phyloP scores from a whole-genome alignment of 2,797 vertebrate genomes.

The Amphiprion clarkii region DNA sequence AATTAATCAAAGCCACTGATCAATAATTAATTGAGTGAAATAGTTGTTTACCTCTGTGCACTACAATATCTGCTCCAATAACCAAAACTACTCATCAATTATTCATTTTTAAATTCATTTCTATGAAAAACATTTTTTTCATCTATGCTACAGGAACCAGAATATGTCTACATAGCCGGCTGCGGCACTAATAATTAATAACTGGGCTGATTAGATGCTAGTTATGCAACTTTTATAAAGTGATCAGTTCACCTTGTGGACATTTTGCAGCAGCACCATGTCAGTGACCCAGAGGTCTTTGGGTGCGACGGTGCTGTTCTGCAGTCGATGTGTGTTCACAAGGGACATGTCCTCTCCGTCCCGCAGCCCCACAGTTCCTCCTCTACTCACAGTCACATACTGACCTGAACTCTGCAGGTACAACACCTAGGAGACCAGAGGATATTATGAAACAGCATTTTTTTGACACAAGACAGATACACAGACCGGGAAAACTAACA shows the following conservation, averaged over 20 bases:
- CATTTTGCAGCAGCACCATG: slow-evolving; percentile 85
- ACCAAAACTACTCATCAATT: slow-evolving; percentile 30
- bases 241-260: slow-evolving; percentile 86
- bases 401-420: slow-evolving; percentile 82
- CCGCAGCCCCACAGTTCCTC: slow-evolving; percentile 86
- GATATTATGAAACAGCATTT: slow-evolving; percentile 24
- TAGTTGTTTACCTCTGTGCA: slow-evolving; percentile 47
- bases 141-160: not conserved
- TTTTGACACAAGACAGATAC: slow-evolving; percentile 1
- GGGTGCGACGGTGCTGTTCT: slow-evolving; percentile 82
- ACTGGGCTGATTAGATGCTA: not conserved
- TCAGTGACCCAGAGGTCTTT: slow-evolving; percentile 91
- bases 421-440: slow-evolving; percentile 71
- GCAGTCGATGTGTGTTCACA: slow-evolving; percentile 82
- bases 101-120: slow-evolving; percentile 26
- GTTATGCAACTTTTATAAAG: not conserved
- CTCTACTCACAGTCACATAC: slow-evolving; percentile 88
- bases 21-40: slow-evolving; percentile 48
- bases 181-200: not conserved
- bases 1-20: slow-evolving; percentile 48
- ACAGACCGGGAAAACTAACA: not conserved
- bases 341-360: slow-evolving; percentile 83
- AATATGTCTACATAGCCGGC: not conserved
- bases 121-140: not conserved
- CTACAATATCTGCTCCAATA: slow-evolving; percentile 38